Evolutionary conservation across 30 jellyfish, hydroid and myxozoan species (phyloP), one percentile per base, ranked within the genome.

Genomic region (Turritopsis rubra): DNA sequence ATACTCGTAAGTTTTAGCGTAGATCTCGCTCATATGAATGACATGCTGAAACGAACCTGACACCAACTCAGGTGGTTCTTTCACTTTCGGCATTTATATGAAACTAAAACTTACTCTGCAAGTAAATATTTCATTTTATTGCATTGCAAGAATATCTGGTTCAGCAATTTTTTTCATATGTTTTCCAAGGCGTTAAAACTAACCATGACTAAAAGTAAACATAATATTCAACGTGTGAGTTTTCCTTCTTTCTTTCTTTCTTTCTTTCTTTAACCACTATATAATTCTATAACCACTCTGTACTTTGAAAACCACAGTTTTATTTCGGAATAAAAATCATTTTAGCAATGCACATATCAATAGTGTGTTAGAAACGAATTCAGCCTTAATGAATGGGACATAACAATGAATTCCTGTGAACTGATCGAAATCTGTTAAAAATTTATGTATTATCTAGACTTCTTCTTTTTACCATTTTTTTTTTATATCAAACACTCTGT

Each of bases 1-100:
- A 29, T 65, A 81, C 28, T 20, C 73, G 23, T 85, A 85, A 0
- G 85, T 22, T 19, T 19, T 28, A 19, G 88, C 85, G 74, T 70
- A 81, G 9, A 66, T 16, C 72, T 81, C 88, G 1, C 28, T 17
- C 21, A 65, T 65, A 22, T 85, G 52, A 8, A 81, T 28, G 75
- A 65, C 41, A 70, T 70, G 88, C 22, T 31, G 83, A 70, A 81
- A 81, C 21, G 88, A 65, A 13, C 72, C 88, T 16, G 88, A 77
- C 1, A 81, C 87, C 84, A 80, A 20, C 65, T 41, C 53, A 16
- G 87, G 87, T 80, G 53, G 53, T 21, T 24, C 82, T 74, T 74
- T 24, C 31, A 22, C 54, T 74, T 24, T 30, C 82, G 29, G 27
- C 76, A 21, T 66, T 17, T 66, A 66, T 21, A 66, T 66, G 29